Percentiles rank a stretch among this genome's conserved stretches.
These are phyloP conservation scores for Diarsia dahlii DNA, from an alignment of 2,888 invertebrate species.

Conservation along the genomic window DNA sequence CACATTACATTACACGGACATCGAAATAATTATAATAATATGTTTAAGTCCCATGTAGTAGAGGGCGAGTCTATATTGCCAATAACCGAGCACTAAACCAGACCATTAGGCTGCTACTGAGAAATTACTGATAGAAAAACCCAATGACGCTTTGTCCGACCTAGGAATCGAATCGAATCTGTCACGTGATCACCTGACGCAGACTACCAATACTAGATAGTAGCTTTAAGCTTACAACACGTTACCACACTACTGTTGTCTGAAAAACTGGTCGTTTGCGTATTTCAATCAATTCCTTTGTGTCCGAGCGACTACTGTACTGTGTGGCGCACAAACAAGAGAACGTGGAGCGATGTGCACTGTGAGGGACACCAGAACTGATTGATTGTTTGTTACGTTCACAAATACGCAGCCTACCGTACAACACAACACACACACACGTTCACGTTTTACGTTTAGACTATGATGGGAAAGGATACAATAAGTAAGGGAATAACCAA, in stretches of 20 bases:
- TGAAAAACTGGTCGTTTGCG: not conserved
- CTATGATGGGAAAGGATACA: not conserved
- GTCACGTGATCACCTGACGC: too few relatives aligned
- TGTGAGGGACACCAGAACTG: constrained; percentile 2
- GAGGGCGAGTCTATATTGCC: not conserved
- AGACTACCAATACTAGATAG: not conserved
- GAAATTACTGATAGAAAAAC: not conserved
- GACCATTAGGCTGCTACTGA: not conserved
- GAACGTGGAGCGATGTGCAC: not conserved
- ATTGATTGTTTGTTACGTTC: constrained; percentile 36
- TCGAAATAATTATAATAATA: too few relatives aligned
- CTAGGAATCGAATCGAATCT: not conserved
- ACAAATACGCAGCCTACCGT: not conserved
- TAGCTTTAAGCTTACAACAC: too few relatives aligned
- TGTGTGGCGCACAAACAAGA: not conserved
- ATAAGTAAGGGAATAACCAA: not conserved
- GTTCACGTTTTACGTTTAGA: not conserved
- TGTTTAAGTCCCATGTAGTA: not conserved
- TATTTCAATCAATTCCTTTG: constrained; percentile 40
- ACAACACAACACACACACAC: constrained; percentile 4
- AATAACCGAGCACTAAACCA: not conserved
- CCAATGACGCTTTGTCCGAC: not conserved
- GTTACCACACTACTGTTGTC: not conserved
- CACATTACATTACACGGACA: too few relatives aligned
- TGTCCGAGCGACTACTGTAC: constrained; percentile 16